A percentile compares a stretch with the other conserved stretches of the same genome.
Conservation (phyloP, 2,113 vertebrate genomes). For the Paratilapia polleni region DNA sequence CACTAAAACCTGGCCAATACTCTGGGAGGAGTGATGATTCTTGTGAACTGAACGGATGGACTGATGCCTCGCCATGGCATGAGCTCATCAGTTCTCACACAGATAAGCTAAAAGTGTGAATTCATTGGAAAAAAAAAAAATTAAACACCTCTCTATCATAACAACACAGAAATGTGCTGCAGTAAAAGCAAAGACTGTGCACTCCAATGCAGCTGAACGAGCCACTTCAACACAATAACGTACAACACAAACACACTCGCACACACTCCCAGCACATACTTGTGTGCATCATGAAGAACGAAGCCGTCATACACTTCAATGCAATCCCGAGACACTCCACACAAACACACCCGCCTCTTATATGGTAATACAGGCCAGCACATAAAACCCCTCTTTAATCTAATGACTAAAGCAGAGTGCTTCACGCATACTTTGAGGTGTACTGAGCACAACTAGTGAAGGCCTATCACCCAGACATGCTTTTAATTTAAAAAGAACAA, state of each 20-base stretch:
- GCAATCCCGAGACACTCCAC: conserved; percentile 39
- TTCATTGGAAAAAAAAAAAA: neutral
- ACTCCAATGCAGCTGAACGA: conserved; percentile 4
- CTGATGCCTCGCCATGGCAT: too few species aligned
- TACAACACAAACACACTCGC: neutral
- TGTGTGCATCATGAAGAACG: neutral
- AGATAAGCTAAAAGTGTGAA: neutral
- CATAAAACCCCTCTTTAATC: conserved; percentile 52
- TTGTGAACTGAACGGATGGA: too few species aligned
- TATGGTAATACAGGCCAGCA: conserved; percentile 40
- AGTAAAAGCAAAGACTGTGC: neutral
- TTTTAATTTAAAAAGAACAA: conserved; percentile 18
- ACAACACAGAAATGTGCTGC: neutral
- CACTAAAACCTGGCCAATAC: too few species aligned
- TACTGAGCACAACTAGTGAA: conserved; percentile 43
- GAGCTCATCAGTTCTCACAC: too few species aligned
- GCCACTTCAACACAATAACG: conserved; percentile 3
- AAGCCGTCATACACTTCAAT: conserved; percentile 35
- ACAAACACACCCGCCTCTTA: conserved; percentile 50
- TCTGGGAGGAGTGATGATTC: too few species aligned
- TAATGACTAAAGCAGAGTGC: conserved; percentile 44
- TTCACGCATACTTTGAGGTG: conserved; percentile 27
- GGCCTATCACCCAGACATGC: conserved; percentile 20
- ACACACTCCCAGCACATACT: neutral
- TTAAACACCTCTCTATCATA: neutral